A percentile compares a stretch with the other conserved stretches of the same genome.
Conservation (phyloP, 2,113 vertebrate species). For the Seriola quinqueradiata region DNA sequence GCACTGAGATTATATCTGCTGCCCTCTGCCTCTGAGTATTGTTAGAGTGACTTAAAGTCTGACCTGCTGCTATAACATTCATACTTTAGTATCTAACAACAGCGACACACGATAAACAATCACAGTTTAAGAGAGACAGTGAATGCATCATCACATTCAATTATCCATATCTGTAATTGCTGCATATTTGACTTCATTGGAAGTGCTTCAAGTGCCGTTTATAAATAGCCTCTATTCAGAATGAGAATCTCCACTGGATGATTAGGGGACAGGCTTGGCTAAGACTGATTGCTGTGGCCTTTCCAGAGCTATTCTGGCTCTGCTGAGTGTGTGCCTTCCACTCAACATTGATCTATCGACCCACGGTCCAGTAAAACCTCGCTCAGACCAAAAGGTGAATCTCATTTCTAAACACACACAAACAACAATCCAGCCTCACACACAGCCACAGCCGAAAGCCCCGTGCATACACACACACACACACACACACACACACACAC, state of each 20-base stretch:
- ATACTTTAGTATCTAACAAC: background rate
- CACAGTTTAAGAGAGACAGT: background rate
- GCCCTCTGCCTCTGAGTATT: conserved; percentile 9
- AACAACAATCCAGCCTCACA: background rate
- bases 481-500: conserved; percentile 5
- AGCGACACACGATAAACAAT: background rate
- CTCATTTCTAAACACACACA: conserved; percentile 52
- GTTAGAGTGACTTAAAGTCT: background rate
- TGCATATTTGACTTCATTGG: conserved; percentile 58
- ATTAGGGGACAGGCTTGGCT: conserved; percentile 69
- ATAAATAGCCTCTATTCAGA: conserved; percentile 63
- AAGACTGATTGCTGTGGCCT: conserved; percentile 80
- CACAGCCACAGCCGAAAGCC: background rate
- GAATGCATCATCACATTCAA: conserved; percentile 47
- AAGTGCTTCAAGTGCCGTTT: conserved; percentile 57
- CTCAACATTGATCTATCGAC: conserved; percentile 80
- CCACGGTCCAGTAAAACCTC: conserved; percentile 76
- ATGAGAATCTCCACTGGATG: conserved; percentile 69
- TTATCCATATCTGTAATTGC: conserved; percentile 61
- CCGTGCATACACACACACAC: conserved; percentile 11
- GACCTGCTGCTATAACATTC: conserved; percentile 2
- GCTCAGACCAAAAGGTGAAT: conserved; percentile 76
- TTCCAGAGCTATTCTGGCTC: conserved; percentile 78
- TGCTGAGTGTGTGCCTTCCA: conserved; percentile 81
- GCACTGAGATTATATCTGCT: conserved; percentile 26